A percentile compares a stretch with the other conserved stretches of the same genome.
Conservation (phyloP, 1,140 invertebrate genomes). For the Bilobella aurantiaca region DNA sequence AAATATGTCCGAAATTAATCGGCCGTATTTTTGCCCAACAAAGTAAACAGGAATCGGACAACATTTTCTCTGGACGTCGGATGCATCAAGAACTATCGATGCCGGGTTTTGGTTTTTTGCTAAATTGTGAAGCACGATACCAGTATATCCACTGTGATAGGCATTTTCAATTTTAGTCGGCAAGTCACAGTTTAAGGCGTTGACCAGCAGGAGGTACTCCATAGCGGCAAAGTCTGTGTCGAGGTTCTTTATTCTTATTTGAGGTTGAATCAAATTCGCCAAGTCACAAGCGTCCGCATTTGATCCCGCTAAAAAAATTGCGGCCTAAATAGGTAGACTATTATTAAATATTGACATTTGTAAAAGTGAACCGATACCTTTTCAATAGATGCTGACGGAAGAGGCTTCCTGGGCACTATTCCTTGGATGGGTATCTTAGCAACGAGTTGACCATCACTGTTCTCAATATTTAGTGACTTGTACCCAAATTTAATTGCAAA, state of each 20-base stretch:
- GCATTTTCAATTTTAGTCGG: not conserved
- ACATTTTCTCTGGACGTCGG: not conserved
- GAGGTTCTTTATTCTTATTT: not conserved
- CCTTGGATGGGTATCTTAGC: not conserved
- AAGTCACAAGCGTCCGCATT: not conserved
- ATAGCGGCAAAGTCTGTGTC: not conserved
- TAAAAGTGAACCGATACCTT: not conserved
- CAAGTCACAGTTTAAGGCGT: not conserved
- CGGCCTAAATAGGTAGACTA: not conserved
- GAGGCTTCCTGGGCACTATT: not conserved
- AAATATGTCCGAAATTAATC: not conserved
- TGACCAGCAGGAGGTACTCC: not conserved
- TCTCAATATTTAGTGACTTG: not conserved
- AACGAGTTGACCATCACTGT: not conserved
- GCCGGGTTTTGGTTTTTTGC: not conserved
- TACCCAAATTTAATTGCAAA: not conserved
- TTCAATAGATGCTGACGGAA: not conserved
- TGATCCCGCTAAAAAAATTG: not conserved
- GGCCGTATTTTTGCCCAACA: not conserved
- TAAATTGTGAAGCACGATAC: not conserved
- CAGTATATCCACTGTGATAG: not conserved
- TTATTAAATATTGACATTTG: not conserved
- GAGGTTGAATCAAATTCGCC: not conserved
- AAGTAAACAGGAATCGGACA: not conserved
- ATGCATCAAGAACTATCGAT: not conserved